Evolutionary conservation across 2,113 vertebrate species (phyloP), one percentile per base, ranked within the genome.

Genomic region (Urocitellus parryii): DNA sequence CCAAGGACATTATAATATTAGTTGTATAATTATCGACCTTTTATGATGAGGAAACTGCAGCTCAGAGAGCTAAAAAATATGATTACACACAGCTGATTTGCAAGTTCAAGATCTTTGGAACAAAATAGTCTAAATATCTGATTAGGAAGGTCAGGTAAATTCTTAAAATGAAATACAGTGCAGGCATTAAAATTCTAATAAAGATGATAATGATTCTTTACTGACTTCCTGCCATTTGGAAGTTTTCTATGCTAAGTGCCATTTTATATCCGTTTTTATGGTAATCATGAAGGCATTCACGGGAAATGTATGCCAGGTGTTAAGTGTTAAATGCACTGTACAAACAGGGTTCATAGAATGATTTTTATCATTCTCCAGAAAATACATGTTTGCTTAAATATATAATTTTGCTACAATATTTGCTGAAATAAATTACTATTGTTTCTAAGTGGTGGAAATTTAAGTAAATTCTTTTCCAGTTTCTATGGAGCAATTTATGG

Each of bases 321-420:
- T 94, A 24, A 81, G 42, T n/a, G 16, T 42, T n/a, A 90, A 48
- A 29, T 39, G 3, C 17, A 74, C 5, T 27, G 53, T 4, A 37
- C 14, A 79, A 37, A 2, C n/a, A 34, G 42, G 10, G 4, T 51
- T 2, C 12, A 77, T 17, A 45, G 32, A 25, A 85, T 22, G 11
- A 48, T 58, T 74, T 88, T 67, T 13, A 74, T 61, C 12, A 63
- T 88, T 88, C 2, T 61, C 29, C 68, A 13, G 45, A 61, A 56
- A 80, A 70, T 63, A 4, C 20, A 3, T 79, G 22, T 90, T 92
- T 88, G 53, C n/a, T 48, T 73, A 95, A 13, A 74, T 51, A 76
- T 18, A 81, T 45, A 37, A 63, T 74, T 84, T 79, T 68, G 37
- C 83, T 88, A 51, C 81, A 91, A 72, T 82, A 82, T 78, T 92